Base-by-base conservation (phyloP, 2,113 vertebrate species). In the Brachirus orientalis region DNA sequence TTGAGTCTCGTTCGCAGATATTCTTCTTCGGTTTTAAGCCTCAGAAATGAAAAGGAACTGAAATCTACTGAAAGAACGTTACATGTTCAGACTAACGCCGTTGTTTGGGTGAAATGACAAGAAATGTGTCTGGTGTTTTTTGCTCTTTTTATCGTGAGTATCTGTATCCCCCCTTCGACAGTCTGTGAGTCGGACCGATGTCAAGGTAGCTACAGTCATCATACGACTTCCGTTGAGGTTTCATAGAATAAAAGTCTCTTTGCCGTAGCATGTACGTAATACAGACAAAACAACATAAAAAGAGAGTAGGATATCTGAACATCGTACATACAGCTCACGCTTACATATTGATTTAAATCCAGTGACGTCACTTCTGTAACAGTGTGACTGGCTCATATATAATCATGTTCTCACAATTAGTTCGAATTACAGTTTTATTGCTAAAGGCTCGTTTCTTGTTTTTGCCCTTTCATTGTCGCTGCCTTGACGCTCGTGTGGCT, bases 211-310 rank as follows among this genome's bases (percentile, higher is more conserved):
- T 0, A 8, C 0, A 56, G 16, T 47, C 7, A 43, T 17, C 10
- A 9, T 1, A 0, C 0, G 0, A 1, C 53, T 74, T 89, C 86
- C 82, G 82, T 61, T 57, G 0, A 2, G 0, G 0, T 0, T 9
- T 22, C 1, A 2, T 19, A 82, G 47, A 85, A 69, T 84, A 83
- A 85, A 84, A 74, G 40, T 6, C 20, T 5, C 2, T 10, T 18
- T 18, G 7, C 70, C 17, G n/a, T 33, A 1, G 14, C 3, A 1
- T n/a, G 0, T 0, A 18, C 3, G 18, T 1, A 1, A 6, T 14
- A n/a, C 0, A 18, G 13, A 6, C 16, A 9, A 36, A 43, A 12
- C 2, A 43, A 38, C 6, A 19, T 7, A 18, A 11, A 3, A 1
- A 3, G 12, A 11, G 12, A 11, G n/a, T n/a, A n/a, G n/a, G n/a